These are phyloP conservation scores for Lepidurus arcticus DNA, from an alignment of 1,140 invertebrate genomes.

Conservation along the genomic window DNA sequence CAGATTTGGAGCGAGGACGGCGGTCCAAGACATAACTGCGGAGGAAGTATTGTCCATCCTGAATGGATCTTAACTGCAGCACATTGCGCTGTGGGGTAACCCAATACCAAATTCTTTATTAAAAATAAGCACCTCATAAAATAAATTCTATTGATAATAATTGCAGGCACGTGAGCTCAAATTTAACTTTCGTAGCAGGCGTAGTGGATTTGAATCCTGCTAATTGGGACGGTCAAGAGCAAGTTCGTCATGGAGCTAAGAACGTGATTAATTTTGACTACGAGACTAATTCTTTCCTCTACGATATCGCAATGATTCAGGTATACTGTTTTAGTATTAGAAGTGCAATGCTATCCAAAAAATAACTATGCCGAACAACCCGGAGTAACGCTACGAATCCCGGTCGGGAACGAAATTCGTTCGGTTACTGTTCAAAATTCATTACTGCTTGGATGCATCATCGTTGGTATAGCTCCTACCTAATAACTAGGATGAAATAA, in stretches of 20 bases:
- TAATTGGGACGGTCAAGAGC: background rate
- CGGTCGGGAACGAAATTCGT: too few relatives aligned
- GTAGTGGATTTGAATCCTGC: background rate
- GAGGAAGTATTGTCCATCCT: background rate
- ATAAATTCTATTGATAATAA: background rate
- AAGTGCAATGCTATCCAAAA: background rate
- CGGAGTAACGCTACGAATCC: background rate
- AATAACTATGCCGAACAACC: background rate
- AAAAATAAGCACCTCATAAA: background rate
- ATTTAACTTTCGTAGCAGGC: conserved; percentile 29
- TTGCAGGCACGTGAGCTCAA: conserved; percentile 27
- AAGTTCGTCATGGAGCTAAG: conserved; percentile 24
- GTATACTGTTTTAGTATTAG: background rate
- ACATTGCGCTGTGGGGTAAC: conserved; percentile 27
- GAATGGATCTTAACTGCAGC: conserved; percentile 27
- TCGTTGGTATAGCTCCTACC: too few relatives aligned
- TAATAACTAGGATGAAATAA: too few relatives aligned
- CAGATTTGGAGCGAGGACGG: background rate
- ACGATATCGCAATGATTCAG: conserved; percentile 33
- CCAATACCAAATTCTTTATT: background rate
- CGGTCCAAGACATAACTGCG: conserved; percentile 24
- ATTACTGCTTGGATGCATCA: too few relatives aligned
- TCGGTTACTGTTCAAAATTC: too few relatives aligned
- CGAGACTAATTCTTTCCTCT: conserved; percentile 31
- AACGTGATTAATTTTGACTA: conserved; percentile 33